Base-by-base conservation (phyloP, 35 echinoderm and acorn worm genomes). In the Patiria miniata region DNA sequence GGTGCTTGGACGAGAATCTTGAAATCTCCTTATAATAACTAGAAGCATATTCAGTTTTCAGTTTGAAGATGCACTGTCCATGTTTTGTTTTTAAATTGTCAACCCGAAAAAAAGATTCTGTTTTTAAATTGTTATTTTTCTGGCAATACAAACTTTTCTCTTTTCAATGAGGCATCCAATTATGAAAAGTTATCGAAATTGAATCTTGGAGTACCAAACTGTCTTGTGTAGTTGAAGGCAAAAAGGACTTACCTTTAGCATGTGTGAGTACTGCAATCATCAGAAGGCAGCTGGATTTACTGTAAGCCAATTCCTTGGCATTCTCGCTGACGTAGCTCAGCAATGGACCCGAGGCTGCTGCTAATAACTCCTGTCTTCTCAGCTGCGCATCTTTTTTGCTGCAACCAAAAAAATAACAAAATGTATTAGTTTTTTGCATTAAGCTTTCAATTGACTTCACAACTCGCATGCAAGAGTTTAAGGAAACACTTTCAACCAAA, bases 261-360 rank as follows among this genome's bases (percentile, higher is more conserved):
- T 83, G 77, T 36, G 87, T 52, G 6, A 94, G 52, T 22, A 98
- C 82, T 54, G 92, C 92, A 23, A 94, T n/a, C 8, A 85, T 83
- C 3, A 98, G 89, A 36, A 91, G 92, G 89, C 96, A 91, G 19
- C 60, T 84, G 10, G 89, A 91, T 68, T 98, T 98, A 54, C 90
- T 90, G 34, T 78, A 89, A 32, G 87, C 85, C 59, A 98, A 78
- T 84, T 94, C 87, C 59, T 83, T 92, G 76, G 80, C 56, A 51
- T 95, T 79, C 1, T 84, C 83, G 3, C 79, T 57, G 1, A 95
- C 93, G 39, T 89, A 61, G 16, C 89, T 40, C 0, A 99, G 81
- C 0, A 99, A 84, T 18, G 82, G 61, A 17, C 82, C 68, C 12
- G 92, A 95, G 2, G 86, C 82, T 26, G 83, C 81, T 53, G 88